Evolutionary conservation across 2,113 vertebrate genomes (phyloP).

Genomic region (Eurypyga helias): DNA sequence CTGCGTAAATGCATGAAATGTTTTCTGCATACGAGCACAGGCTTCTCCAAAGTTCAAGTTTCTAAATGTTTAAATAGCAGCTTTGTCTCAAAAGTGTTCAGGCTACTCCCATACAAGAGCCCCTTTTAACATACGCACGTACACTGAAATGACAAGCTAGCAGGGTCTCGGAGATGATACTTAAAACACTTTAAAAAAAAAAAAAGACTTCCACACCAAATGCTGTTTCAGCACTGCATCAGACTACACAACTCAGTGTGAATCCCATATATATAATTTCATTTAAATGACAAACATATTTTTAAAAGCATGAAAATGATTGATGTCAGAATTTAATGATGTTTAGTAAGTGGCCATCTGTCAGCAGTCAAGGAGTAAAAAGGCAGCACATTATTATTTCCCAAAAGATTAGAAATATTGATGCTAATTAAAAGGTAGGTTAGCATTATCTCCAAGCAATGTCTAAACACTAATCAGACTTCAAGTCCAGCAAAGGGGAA

Average conservation of each 20-base stretch:
- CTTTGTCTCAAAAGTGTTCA: neutral
- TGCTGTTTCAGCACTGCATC: neutral
- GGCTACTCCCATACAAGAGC: neutral
- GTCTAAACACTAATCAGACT: slow-evolving; percentile 28
- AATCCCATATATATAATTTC: neutral
- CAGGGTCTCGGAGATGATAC: neutral
- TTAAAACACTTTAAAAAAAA: neutral
- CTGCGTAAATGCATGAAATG: neutral
- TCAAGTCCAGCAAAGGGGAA: neutral
- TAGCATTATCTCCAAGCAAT: slow-evolving; percentile 23
- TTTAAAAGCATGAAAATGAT: slow-evolving; percentile 70
- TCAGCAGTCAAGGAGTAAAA: slow-evolving; percentile 73
- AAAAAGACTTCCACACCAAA: neutral
- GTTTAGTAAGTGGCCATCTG: slow-evolving; percentile 88
- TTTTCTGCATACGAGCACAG: neutral
- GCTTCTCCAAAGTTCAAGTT: neutral
- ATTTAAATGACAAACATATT: slow-evolving; percentile 25
- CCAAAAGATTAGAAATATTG: slow-evolving; percentile 71
- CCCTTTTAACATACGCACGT: neutral
- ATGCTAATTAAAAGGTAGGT: slow-evolving; percentile 73
- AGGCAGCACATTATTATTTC: slow-evolving; percentile 42
- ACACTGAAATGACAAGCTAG: neutral
- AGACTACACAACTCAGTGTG: neutral
- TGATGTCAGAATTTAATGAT: slow-evolving; percentile 84
- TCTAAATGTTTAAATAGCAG: neutral